These are phyloP conservation scores for Bibio marci DNA, from an alignment of 2,888 invertebrate genomes.

Conservation along the genomic window DNA sequence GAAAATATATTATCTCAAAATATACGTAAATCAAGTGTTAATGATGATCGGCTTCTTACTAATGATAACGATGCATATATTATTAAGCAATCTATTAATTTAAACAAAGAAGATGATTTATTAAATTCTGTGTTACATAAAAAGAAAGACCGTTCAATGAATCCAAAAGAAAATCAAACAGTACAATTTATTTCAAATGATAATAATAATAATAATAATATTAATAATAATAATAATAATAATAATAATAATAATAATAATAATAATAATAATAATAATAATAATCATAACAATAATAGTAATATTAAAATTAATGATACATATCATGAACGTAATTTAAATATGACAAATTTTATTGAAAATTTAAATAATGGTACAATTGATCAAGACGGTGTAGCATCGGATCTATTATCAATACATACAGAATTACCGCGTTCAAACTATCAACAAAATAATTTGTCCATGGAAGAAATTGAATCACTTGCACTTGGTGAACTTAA, in stretches of 20 bases:
- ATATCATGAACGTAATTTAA: conserved; percentile 9
- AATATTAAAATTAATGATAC: conserved; percentile 1
- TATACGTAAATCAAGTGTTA: background rate
- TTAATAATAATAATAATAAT: too few species aligned
- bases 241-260: too few species aligned
- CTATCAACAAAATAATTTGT: conserved; percentile 2
- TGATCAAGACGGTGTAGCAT: conserved; percentile 8
- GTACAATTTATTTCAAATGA: background rate
- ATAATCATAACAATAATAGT: too few species aligned
- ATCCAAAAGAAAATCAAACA: background rate
- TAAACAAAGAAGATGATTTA: background rate
- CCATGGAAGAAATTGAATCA: conserved; percentile 17
- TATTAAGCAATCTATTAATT: conserved; percentile 2
- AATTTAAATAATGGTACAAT: background rate
- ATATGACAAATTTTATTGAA: conserved; percentile 8
- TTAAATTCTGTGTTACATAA: background rate
- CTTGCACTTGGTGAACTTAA: conserved; percentile 24
- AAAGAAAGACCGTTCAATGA: conserved; percentile 3
- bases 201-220: too few species aligned
- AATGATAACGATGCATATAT: conserved; percentile 2
- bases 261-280: too few species aligned
- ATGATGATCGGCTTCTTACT: background rate
- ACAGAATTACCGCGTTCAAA: conserved; percentile 3
- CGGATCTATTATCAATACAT: conserved; percentile 2
- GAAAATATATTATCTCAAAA: conserved; percentile 1